These are phyloP conservation scores for Ferrisia virgata DNA, from an alignment of 2,888 invertebrate genomes.

Conservation along the genomic window DNA sequence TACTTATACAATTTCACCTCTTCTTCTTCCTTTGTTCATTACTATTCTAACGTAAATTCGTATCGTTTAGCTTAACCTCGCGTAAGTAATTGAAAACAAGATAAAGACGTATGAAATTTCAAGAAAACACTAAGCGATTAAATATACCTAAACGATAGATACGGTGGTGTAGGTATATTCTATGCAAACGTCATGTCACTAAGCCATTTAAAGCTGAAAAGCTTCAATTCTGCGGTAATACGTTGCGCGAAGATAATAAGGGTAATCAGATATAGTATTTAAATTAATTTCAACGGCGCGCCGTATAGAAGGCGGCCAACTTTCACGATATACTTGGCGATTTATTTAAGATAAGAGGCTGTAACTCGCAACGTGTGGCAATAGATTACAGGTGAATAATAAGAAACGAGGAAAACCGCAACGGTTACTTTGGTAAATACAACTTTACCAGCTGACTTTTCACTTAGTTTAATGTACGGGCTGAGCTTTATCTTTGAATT, in stretches of 20 bases:
- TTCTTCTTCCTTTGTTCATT: neutral
- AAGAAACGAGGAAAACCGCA: constrained; percentile 20
- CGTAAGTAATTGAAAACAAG: neutral
- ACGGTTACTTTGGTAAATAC: constrained; percentile 16
- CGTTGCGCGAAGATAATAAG: neutral
- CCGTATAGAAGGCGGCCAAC: neutral
- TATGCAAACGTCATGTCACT: neutral
- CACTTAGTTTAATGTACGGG: constrained; percentile 5
- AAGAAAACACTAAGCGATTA: neutral
- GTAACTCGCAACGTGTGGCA: neutral
- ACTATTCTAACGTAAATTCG: neutral
- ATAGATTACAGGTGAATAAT: constrained; percentile 24
- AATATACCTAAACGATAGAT: neutral
- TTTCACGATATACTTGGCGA: neutral
- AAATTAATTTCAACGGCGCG: neutral
- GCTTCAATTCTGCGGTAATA: neutral
- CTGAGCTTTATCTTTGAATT: constrained; percentile 12
- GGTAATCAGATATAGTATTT: constrained; percentile 5
- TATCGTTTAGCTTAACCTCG: neutral
- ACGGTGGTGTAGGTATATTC: neutral
- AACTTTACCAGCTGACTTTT: neutral
- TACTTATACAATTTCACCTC: neutral
- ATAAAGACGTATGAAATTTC: neutral
- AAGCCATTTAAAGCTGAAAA: neutral
- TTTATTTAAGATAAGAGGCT: constrained; percentile 3